Base-by-base conservation (phyloP, 1,140 invertebrate species). In the Lepidotrigona ventralis region DNA sequence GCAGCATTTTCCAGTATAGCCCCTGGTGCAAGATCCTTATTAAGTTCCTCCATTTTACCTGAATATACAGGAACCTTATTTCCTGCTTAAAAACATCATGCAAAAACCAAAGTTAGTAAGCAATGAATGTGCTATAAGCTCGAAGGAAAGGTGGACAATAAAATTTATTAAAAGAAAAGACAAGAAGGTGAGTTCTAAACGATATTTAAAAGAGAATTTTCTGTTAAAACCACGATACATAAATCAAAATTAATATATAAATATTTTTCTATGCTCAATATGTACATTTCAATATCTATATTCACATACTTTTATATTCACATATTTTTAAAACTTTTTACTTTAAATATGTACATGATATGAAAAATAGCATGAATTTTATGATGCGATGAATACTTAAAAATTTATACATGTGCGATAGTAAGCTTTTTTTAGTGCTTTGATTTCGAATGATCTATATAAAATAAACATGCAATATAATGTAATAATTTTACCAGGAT, bases 11-110 rank as follows among this genome's bases (percentile, higher is more conserved):
- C 93, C 85, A 92, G 78, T 83, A 91, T 91, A 11, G 90, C 84
- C 73, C 95, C 94, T 78, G 95, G 95, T 87, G 91, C 93, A 63
- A 95, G 93, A 85, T 95, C 95, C 82, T 95, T 95, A 88, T 95
- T 95, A 60, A 95, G 91, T 75, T 95, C 94, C 78, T 95, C 95
- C 84, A 94, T 93, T 94, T 94, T 94, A 91, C 93, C 93, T 93
- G 91, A 93, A 93, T 93, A 93, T 90, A 93, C 91, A 86, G 92
- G 91, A 92, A 92, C 90, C 92, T 93, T 93, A 93, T 93, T 93
- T 91, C 92, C 93, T 92, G 90, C 87, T 92, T 85, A 90, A 90
- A 90, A 88, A 92, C 82, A 92, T 84, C 87, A 90, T 90, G 90
- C 90, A 89, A 93, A 91, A 92, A 90, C 72, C 87, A 89, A 91